Evolutionary conservation across 1,140 invertebrate species (phyloP), one percentile per base, ranked within the genome.

Genomic region (Leptestheria dahalacensis): DNA sequence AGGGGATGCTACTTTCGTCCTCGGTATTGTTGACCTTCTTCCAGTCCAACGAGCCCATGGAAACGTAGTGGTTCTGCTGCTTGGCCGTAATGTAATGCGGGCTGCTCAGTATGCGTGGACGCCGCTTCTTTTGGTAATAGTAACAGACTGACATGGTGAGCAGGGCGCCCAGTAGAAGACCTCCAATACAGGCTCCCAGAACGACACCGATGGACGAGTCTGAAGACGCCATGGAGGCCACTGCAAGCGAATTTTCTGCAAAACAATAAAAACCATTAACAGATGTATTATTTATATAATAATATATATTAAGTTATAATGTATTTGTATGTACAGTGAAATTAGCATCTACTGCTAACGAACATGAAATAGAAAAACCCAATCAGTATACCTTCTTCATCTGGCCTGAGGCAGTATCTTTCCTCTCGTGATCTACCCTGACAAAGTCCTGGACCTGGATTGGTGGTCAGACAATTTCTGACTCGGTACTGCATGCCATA

Each of bases 41-140:
- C 85, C 54, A 85, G 72, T 52, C 53, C 21, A 60, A 33, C 11
- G 57, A 57, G 12, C 61, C 61, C 28, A 89, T 79, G n/a, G 83
- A 82, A 48, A 86, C 84, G 67, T 89, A 88, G 60, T 84, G 82
- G 69, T 88, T 88, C 65, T 84, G 84, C 65, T 84, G 84, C 66
- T 85, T 86, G 0, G 78, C 74, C 18, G 81, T 81, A 55, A 87
- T 86, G 65, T 88, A 89, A 68, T 86, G 85, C 0, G 84, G 83
- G 52, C 79, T 82, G 12, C 79, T 75, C 0, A 84, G 82, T 6
- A 85, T 75, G 1, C 77, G 70, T 3, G 63, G 60, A 23, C 61
- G 73, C 57, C 68, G 69, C 59, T 69, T 73, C 60, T 71, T 72
- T 52, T 75, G 59, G 12, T 75, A 76, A 15, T 71, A 69, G 50